These are phyloP conservation scores for Perca schrenkii DNA, from an alignment of 2,113 vertebrate species.

Conservation along the genomic window DNA sequence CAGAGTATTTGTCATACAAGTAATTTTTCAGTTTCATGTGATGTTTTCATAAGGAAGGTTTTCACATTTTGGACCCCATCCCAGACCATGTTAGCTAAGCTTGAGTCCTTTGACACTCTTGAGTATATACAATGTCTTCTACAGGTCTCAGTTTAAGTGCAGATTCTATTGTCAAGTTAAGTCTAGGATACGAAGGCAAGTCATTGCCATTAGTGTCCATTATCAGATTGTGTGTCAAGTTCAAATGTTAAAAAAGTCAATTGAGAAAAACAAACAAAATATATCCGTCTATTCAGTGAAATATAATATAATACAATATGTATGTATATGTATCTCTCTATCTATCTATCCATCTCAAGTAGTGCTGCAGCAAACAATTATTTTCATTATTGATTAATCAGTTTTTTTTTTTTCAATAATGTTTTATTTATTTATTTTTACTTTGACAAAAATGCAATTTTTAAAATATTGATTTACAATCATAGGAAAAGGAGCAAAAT, in stretches of 20 bases:
- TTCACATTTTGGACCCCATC: background rate
- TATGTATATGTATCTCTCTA: too few relatives aligned
- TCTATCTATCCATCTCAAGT: too few relatives aligned
- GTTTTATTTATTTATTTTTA: too few relatives aligned
- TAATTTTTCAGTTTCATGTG: background rate
- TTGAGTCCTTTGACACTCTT: background rate
- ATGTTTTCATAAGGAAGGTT: background rate
- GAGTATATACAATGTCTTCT: background rate
- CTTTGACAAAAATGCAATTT: too few relatives aligned
- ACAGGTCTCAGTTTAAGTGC: background rate
- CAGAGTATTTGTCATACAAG: background rate
- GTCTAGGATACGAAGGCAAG: background rate
- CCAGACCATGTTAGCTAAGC: background rate
- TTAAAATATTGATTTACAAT: background rate
- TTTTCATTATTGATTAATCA: too few relatives aligned
- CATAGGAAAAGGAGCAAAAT: background rate
- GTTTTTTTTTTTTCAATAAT: too few relatives aligned
- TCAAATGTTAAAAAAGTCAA: too few relatives aligned
- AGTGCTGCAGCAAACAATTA: too few relatives aligned
- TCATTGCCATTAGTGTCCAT: background rate
- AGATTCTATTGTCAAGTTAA: background rate
- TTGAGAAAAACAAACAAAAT: too few relatives aligned
- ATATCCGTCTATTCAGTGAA: too few relatives aligned
- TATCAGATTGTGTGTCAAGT: too few relatives aligned
- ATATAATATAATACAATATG: too few relatives aligned